These are phyloP conservation scores for Eristalinus aeneus DNA, from an alignment of 2,888 invertebrate species.

Conservation along the genomic window DNA sequence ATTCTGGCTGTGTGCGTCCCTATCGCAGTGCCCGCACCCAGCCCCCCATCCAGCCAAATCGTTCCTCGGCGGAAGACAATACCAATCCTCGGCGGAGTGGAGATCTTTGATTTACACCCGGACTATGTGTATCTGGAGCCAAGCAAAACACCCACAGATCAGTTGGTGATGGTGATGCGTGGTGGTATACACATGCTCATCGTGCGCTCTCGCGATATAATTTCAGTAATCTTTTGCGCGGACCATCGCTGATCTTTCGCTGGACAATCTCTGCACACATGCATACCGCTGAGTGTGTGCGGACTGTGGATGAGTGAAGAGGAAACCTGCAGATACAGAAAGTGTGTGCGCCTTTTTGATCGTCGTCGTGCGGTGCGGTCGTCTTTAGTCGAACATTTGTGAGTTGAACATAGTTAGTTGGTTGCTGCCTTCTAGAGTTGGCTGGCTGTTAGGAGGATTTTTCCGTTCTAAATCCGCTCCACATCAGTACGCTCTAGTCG, in stretches of 20 bases:
- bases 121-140: conserved; percentile 29
- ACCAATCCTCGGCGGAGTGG: conserved; percentile 55
- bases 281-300: not conserved
- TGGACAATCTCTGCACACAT: conserved; percentile 30
- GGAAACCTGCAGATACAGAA: conserved; percentile 75
- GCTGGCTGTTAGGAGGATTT: conserved; percentile 75
- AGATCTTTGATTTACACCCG: conserved; percentile 55
- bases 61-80: conserved; percentile 43
- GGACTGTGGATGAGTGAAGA: conserved; percentile 72
- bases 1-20: not conserved
- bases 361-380: conserved; percentile 46
- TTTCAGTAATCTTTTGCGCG: conserved; percentile 20
- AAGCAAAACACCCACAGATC: conserved; percentile 38
- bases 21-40: conserved; percentile 11
- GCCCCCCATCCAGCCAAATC: not conserved
- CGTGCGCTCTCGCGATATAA: conserved; percentile 47
- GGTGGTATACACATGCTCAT: conserved; percentile 44
- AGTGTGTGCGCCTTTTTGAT: conserved; percentile 37
- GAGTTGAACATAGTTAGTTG: conserved; percentile 78
- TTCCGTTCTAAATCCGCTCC: conserved; percentile 74
- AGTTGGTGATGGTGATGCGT: conserved; percentile 54
- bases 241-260: conserved; percentile 7
- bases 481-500: conserved; percentile 80
- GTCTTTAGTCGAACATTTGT: conserved; percentile 63
- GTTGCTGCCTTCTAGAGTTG: conserved; percentile 80